A percentile compares a stretch with the other conserved stretches of the same genome.
phyloP scores from a whole-genome alignment of 2,113 vertebrate species.

The Ailurus styani region DNA sequence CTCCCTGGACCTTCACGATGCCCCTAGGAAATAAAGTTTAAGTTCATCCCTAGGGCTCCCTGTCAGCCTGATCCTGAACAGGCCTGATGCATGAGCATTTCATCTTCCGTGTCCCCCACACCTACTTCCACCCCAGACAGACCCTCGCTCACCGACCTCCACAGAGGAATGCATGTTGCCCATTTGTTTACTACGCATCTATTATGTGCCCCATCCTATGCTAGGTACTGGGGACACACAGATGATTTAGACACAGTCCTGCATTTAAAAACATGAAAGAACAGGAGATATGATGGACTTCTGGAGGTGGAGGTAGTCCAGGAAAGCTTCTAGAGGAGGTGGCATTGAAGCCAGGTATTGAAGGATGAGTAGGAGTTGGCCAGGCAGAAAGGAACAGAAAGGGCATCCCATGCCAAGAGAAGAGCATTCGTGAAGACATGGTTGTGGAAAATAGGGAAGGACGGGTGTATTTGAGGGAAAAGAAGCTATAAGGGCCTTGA shows the following conservation, averaged over 20 bases:
- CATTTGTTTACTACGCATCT: not conserved
- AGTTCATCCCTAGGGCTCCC: not conserved
- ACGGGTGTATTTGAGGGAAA: not conserved
- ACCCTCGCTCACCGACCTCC: not conserved
- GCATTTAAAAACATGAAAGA: not conserved
- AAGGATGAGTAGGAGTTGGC: not conserved
- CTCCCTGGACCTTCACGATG: not conserved
- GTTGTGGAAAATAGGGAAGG: not conserved
- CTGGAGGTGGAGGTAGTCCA: not conserved
- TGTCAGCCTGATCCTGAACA: not conserved
- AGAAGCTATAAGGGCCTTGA: not conserved
- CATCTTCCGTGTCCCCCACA: not conserved
- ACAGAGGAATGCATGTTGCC: not conserved
- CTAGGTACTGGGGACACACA: not conserved
- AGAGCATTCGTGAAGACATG: not conserved
- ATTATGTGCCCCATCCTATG: not conserved
- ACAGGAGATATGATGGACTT: not conserved
- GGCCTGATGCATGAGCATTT: not conserved
- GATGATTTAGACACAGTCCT: not conserved
- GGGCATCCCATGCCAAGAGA: not conserved
- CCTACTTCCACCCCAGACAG: not conserved
- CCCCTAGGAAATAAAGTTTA: not conserved
- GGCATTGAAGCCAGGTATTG: not conserved
- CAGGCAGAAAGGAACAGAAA: not conserved
- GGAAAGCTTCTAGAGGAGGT: slow-evolving; percentile 12